Percentiles rank a stretch among this genome's conserved stretches.
Evolutionary conservation across 2,113 vertebrate species (phyloP).

Genomic region (Campylomormyrus tamandua): DNA sequence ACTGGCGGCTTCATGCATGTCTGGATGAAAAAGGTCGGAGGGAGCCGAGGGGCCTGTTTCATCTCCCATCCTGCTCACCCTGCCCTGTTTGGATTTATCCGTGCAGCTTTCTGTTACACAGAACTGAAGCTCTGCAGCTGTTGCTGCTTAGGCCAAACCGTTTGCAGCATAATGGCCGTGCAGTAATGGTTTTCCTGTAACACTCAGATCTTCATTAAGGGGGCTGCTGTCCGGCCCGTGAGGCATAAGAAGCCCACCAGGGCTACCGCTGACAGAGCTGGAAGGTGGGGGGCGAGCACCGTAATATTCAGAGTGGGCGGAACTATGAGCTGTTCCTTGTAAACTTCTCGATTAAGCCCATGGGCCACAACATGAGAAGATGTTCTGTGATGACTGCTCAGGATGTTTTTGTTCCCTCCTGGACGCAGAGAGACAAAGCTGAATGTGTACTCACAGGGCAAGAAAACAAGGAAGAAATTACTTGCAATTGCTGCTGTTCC

Average conservation of each 20-base stretch:
- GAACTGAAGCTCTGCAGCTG: background rate
- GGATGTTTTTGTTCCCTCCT: background rate
- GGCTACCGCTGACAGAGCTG: background rate
- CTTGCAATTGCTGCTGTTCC: background rate
- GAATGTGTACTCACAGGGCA: background rate
- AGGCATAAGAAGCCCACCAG: background rate
- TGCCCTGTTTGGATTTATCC: background rate
- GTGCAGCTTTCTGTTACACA: background rate
- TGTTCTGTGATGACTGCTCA: background rate
- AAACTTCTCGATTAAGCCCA: background rate
- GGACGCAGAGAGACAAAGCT: background rate
- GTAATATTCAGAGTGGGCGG: background rate
- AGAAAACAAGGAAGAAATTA: background rate
- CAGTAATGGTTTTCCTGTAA: background rate
- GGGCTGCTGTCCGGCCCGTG: background rate
- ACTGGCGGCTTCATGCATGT: background rate
- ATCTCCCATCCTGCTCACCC: background rate
- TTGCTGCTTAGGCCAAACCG: background rate
- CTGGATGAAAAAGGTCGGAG: background rate
- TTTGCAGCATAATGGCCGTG: background rate
- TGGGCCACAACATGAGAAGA: background rate
- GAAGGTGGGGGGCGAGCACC: background rate
- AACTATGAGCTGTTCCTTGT: background rate
- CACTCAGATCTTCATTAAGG: conserved; percentile 7
- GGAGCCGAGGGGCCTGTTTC: background rate